Conservation (phyloP, 1,140 invertebrate genomes). For the Epicauta chinensis region DNA sequence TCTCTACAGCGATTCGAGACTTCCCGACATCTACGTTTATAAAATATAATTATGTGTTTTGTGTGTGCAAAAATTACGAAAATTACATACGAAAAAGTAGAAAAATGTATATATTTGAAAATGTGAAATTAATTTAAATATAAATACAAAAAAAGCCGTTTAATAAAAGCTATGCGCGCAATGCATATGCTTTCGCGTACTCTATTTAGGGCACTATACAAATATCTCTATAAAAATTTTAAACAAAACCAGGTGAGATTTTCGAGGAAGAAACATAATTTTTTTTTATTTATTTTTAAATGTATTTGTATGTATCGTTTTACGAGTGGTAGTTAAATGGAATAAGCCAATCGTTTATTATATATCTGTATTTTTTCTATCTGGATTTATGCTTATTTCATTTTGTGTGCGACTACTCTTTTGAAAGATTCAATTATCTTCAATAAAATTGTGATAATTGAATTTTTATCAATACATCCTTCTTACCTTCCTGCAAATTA, state of each 20-base stretch:
- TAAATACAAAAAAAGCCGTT: constrained; percentile 22
- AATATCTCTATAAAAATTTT: constrained; percentile 33
- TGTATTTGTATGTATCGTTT: constrained; percentile 11
- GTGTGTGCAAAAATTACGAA: constrained; percentile 32
- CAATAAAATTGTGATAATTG: too few species aligned
- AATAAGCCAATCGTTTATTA: too few species aligned
- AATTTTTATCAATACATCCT: too few species aligned
- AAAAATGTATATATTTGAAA: constrained; percentile 14
- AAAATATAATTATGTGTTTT: constrained; percentile 39
- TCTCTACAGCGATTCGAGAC: constrained; percentile 40
- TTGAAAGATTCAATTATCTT: too few species aligned
- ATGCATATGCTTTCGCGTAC: constrained; percentile 39
- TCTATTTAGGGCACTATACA: neutral
- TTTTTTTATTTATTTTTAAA: constrained; percentile 9
- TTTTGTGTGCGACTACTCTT: too few species aligned
- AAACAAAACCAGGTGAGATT: constrained; percentile 41
- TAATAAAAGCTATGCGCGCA: constrained; percentile 37
- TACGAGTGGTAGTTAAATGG: neutral
- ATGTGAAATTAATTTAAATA: constrained; percentile 22
- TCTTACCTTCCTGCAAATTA: too few species aligned
- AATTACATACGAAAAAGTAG: constrained; percentile 12
- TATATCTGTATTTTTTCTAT: too few species aligned
- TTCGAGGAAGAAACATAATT: constrained; percentile 8
- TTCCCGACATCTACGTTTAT: constrained; percentile 29
- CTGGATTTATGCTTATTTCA: too few species aligned